These are phyloP conservation scores for Pachyseris speciosa DNA, from an alignment of 64 coral and sea anemone genomes.

Conservation along the genomic window DNA sequence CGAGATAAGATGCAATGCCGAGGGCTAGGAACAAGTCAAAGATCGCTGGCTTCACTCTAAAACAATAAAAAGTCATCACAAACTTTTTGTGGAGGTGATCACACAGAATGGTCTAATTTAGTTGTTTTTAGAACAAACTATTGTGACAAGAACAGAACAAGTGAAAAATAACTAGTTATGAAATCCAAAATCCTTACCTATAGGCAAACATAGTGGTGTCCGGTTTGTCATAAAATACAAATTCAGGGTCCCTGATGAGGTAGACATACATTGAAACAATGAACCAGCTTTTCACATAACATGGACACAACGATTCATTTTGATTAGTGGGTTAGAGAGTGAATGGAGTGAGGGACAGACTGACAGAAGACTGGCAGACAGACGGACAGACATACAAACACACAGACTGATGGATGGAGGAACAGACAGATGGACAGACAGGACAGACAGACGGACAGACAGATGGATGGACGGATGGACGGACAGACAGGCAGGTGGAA, in stretches of 20 bases:
- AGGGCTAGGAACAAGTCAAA: slow-evolving; percentile 92
- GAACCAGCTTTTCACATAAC: background rate
- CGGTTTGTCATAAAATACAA: slow-evolving; percentile 85
- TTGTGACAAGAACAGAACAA: background rate
- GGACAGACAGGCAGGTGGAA: no score
- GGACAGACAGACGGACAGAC: no score
- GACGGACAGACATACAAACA: no score
- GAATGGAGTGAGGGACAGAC: no score
- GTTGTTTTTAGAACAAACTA: background rate
- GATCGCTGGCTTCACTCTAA: slow-evolving; percentile 91
- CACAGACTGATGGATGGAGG: no score
- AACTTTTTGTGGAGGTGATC: no score
- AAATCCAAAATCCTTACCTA: slow-evolving; percentile 28
- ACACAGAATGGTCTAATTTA: background rate
- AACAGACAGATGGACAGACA: no score
- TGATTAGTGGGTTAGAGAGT: background rate
- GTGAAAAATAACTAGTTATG: background rate
- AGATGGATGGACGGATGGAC: no score
- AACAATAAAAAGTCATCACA: background rate
- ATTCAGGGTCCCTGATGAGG: slow-evolving; percentile 77
- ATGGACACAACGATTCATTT: background rate
- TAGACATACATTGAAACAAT: background rate
- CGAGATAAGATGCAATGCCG: slow-evolving; percentile 92
- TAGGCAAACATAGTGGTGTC: slow-evolving; percentile 88
- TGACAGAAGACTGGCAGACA: no score